Conservation (phyloP, 2,113 vertebrate species). For the Cichladusa arquata region DNA sequence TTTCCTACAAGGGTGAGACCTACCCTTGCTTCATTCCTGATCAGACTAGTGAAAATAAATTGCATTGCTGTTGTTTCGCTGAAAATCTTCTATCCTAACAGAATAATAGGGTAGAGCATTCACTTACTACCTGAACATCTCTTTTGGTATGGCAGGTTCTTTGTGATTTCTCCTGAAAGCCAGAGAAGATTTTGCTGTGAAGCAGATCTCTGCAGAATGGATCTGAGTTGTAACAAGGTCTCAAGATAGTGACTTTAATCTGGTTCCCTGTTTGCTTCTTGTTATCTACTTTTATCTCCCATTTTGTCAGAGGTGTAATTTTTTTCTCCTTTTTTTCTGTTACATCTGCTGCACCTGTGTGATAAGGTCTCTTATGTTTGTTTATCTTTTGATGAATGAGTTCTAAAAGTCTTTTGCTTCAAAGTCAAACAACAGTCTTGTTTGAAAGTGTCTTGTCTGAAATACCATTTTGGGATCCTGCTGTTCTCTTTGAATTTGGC, state of each 20-base stretch:
- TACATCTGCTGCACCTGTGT: constrained; percentile 5
- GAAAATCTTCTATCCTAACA: neutral
- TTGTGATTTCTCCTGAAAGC: neutral
- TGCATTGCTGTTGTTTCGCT: neutral
- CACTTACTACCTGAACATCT: neutral
- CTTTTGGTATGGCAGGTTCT: neutral
- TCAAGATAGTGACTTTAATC: constrained; percentile 31
- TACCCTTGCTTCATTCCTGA: neutral
- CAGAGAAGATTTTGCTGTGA: neutral
- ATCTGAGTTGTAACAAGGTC: neutral
- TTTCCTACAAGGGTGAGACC: neutral
- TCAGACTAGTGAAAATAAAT: neutral
- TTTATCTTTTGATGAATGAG: constrained; percentile 50
- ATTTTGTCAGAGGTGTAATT: constrained; percentile 11
- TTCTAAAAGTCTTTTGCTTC: constrained; percentile 30
- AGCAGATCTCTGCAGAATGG: neutral
- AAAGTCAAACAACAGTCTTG: constrained; percentile 18
- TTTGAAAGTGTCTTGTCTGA: constrained; percentile 36
- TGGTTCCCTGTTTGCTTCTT: neutral
- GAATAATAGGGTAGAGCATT: neutral
- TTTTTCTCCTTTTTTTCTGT: neutral
- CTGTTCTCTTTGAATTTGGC: neutral
- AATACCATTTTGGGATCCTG: neutral
- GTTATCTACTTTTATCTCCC: constrained; percentile 3
- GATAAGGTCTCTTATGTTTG: constrained; percentile 32